phyloP scores from a whole-genome alignment of 2,888 invertebrate species.

The Callosobruchus maculatus region DNA sequence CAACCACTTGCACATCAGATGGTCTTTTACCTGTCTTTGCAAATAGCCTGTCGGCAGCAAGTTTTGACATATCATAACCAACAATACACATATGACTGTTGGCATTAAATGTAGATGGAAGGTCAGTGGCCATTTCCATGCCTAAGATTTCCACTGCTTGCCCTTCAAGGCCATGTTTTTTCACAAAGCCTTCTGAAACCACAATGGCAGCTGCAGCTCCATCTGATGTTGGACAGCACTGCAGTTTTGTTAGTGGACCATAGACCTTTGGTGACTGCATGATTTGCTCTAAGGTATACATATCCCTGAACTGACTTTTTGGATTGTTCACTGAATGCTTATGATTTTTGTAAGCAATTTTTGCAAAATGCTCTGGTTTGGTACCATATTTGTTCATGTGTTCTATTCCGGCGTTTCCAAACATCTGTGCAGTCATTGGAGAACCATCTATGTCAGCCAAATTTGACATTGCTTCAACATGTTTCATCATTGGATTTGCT shows the following conservation, averaged over 20 bases:
- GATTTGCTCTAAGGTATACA: conserved; percentile 88
- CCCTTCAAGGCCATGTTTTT: conserved; percentile 71
- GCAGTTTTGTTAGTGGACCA: conserved; percentile 90
- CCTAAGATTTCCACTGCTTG: conserved; percentile 94
- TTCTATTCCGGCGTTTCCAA: conserved; percentile 93
- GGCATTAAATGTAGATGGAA: conserved; percentile 77
- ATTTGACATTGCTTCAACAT: conserved; percentile 81
- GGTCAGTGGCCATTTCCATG: conserved; percentile 96
- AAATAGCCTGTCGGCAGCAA: conserved; percentile 74
- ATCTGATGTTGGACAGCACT: conserved; percentile 98
- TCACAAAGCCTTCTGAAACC: conserved; percentile 89
- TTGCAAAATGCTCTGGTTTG: conserved; percentile 88
- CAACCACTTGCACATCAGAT: conserved; percentile 86
- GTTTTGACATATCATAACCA: conserved; percentile 91
- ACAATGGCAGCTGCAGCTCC: conserved; percentile 94
- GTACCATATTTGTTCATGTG: conserved; percentile 97
- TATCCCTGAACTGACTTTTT: conserved; percentile 89
- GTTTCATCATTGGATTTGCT: conserved; percentile 86
- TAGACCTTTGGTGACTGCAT: conserved; percentile 82
- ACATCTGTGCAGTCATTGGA: conserved; percentile 91
- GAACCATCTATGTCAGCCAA: conserved; percentile 74
- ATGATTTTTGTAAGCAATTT: conserved; percentile 97
- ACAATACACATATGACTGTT: conserved; percentile 76
- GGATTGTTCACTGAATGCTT: conserved; percentile 96
- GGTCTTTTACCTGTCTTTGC: conserved; percentile 71